These are phyloP conservation scores for Betta splendens DNA, from an alignment of 2,797 vertebrate genomes.

Conservation along the genomic window DNA sequence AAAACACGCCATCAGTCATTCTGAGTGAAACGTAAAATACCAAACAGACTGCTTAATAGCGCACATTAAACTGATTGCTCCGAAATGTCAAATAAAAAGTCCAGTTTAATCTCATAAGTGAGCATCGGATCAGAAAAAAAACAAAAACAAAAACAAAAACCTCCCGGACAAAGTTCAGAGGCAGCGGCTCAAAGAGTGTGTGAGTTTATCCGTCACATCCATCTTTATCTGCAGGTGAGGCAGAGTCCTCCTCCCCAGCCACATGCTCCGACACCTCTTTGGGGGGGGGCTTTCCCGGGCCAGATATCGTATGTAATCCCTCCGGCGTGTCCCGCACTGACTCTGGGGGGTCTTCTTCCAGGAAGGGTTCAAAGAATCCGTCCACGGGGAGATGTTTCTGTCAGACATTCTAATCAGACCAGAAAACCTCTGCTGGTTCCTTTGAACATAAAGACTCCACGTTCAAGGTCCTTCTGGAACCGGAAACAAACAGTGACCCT, in stretches of 20 bases:
- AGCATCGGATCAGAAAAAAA: slow-evolving; percentile 28
- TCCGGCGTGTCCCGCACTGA: slow-evolving; percentile 20
- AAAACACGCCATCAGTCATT: slow-evolving; percentile 17
- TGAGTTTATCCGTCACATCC: slow-evolving; percentile 44
- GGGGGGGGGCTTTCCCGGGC: slow-evolving; percentile 35
- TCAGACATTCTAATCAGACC: slow-evolving; percentile 26
- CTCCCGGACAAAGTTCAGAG: slow-evolving; percentile 41
- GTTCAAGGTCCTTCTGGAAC: neutral
- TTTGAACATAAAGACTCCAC: neutral
- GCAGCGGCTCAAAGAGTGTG: slow-evolving; percentile 34
- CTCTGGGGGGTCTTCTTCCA: slow-evolving; percentile 33
- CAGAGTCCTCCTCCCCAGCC: slow-evolving; percentile 20
- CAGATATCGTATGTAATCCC: slow-evolving; percentile 51
- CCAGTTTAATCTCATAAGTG: slow-evolving; percentile 36
- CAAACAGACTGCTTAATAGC: slow-evolving; percentile 33
- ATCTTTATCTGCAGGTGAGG: slow-evolving; percentile 52
- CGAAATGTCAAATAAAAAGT: slow-evolving; percentile 44
- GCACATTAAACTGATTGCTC: slow-evolving; percentile 44
- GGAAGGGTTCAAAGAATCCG: slow-evolving; percentile 45
- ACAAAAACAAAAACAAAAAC: too few relatives aligned
- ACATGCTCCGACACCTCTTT: slow-evolving; percentile 32
- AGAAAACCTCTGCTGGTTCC: slow-evolving; percentile 4
- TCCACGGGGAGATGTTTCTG: slow-evolving; percentile 23
- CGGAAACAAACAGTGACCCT: neutral
- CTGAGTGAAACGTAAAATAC: slow-evolving; percentile 8